These are phyloP conservation scores for Pelodytes ibericus DNA, from an alignment of 2,797 vertebrate species.

Conservation along the genomic window DNA sequence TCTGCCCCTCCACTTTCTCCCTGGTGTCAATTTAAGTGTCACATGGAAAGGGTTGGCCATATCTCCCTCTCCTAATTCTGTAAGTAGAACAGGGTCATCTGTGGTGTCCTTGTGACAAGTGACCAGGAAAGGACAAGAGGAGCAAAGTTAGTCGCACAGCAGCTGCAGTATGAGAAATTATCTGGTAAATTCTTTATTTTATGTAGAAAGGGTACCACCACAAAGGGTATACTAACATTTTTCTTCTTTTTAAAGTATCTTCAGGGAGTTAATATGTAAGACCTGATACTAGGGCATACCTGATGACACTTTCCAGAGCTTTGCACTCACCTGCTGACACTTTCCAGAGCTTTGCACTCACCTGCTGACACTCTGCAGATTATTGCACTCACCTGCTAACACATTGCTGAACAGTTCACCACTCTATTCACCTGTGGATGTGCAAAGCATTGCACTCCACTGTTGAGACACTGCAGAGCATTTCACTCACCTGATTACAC, in stretches of 20 bases:
- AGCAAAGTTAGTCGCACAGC: neutral
- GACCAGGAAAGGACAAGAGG: slow-evolving; percentile 25
- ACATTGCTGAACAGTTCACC: too few species aligned
- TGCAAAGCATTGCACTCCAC: too few species aligned
- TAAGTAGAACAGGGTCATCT: neutral
- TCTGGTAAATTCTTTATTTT: neutral
- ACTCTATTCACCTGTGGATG: too few species aligned
- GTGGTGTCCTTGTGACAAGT: slow-evolving; percentile 35
- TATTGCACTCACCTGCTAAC: neutral
- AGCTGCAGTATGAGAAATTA: slow-evolving; percentile 26
- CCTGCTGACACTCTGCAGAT: neutral
- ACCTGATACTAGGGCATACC: too few species aligned
- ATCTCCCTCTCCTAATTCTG: slow-evolving; percentile 15
- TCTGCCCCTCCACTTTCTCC: neutral
- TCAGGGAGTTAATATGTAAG: too few species aligned
- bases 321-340: neutral
- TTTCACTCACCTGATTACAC: neutral
- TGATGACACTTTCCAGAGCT: neutral
- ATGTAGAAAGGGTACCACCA: too few species aligned
- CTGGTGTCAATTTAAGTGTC: neutral
- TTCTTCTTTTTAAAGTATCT: neutral
- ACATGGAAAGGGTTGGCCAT: neutral
- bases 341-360: neutral
- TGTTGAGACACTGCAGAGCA: neutral
- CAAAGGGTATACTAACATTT: too few species aligned